phyloP scores from a whole-genome alignment of 2,888 invertebrate genomes.

The Apotomis turbidana region DNA sequence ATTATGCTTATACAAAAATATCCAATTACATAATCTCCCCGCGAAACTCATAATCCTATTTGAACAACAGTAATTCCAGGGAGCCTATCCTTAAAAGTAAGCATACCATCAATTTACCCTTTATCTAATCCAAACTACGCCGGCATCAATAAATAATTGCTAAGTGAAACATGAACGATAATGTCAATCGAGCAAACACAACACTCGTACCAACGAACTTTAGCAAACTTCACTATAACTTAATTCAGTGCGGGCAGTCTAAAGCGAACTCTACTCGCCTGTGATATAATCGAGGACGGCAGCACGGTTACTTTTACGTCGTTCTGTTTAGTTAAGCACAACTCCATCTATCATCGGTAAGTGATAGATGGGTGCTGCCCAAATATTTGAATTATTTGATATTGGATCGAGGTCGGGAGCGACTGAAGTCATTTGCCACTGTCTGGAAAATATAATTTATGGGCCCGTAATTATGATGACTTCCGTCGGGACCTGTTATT shows the following conservation, averaged over 20 bases:
- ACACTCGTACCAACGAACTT: constrained; percentile 65
- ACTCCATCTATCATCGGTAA: constrained; percentile 77
- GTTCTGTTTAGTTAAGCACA: constrained; percentile 51
- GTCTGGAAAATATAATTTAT: constrained; percentile 48
- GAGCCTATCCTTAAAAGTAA: constrained; percentile 16
- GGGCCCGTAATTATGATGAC: constrained; percentile 46
- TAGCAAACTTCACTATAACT: constrained; percentile 57
- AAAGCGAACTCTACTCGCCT: constrained; percentile 43
- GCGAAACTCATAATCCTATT: not conserved
- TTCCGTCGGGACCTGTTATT: constrained; percentile 37
- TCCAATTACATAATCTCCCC: not conserved
- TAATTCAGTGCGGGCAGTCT: constrained; percentile 44
- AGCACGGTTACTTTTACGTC: constrained; percentile 1
- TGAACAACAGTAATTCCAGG: not conserved
- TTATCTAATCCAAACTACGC: constrained; percentile 57
- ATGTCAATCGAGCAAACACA: constrained; percentile 76
- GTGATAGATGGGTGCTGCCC: constrained; percentile 79
- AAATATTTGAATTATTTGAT: constrained; percentile 82
- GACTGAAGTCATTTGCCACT: constrained; percentile 55
- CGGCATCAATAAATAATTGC: constrained; percentile 72
- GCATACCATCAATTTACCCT: constrained; percentile 55
- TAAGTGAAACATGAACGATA: constrained; percentile 80
- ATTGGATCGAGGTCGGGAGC: constrained; percentile 55
- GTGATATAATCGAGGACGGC: not conserved
- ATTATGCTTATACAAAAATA: not conserved